Evolutionary conservation across 2,888 invertebrate species (phyloP).

Genomic region (Lepetodrilus schrolli): DNA sequence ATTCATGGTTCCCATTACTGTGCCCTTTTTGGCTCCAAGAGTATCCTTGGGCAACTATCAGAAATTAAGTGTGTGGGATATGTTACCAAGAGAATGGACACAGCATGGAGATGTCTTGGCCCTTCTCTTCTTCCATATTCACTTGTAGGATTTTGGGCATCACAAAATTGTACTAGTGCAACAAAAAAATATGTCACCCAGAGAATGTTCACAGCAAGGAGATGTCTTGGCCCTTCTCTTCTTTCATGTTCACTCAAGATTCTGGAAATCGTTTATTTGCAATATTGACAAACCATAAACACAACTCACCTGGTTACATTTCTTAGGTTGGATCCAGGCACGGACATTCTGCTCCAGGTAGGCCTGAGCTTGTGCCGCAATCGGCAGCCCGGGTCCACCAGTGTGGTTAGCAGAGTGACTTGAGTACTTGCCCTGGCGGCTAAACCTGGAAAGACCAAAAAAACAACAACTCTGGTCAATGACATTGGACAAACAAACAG

Average conservation of each 20-base stretch:
- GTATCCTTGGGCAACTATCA: no score
- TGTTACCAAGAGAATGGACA: no score
- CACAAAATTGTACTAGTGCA: neutral
- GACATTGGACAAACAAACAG: no score
- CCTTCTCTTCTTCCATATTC: no score
- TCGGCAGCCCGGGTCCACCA: conserved; percentile 40
- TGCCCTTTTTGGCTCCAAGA: no score
- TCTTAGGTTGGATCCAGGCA: conserved; percentile 52
- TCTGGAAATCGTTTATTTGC: no score
- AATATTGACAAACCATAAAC: neutral
- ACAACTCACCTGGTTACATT: conserved; percentile 49
- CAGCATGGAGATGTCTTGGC: no score
- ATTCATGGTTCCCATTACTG: no score
- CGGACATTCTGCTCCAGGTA: conserved; percentile 65
- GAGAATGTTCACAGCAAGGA: neutral
- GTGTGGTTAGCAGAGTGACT: no score
- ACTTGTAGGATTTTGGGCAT: no score
- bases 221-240: neutral
- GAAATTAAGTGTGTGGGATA: no score
- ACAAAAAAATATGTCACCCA: neutral
- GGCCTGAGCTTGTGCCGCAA: conserved; percentile 63
- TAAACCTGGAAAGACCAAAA: conserved; percentile 28
- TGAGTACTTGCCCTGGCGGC: conserved; percentile 24
- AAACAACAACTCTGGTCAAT: no score
- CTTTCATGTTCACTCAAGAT: neutral